Base-by-base conservation (phyloP, 2,797 vertebrate species). In the Brotula barbata region DNA sequence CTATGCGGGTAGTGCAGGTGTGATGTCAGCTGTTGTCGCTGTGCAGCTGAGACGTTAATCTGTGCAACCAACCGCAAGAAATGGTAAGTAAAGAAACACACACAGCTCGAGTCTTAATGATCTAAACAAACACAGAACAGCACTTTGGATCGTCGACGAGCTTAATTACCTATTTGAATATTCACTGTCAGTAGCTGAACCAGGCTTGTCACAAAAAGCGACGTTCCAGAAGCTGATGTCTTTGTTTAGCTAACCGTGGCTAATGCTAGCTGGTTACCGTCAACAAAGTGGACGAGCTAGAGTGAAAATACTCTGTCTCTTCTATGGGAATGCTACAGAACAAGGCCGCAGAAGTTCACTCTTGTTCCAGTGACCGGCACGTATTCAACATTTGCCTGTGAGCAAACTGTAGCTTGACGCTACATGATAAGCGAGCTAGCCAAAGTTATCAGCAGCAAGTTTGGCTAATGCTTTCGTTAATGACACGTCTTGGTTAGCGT, bases 11-110 rank as follows among this genome's bases (percentile, higher is more conserved):
- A 17, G 12, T 58, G 46, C 72, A 65, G 15, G 22, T 12, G 39
- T 85, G 83, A 81, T 33, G 54, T 72, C 81, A 47, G 57, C 75
- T 64, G 82, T 69, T 78, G 81, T 80, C 73, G 86, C 84, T 77
- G 88, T 87, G 90, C 89, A 75, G 86, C 73, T 85, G 80, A 89
- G 85, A 85, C 71, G 66, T 63, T 76, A 82, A 71, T 77, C 62
- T 64, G 80, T 64, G 68, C 78, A 75, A 68, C 69, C 83, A 82
- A 81, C 80, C 80, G 82, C 76, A 83, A 89, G 89, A 87, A 86
- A 92, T 92, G 92, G 92, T 92, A 85, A 92, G 91, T 89, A 78
- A 63, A 74, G 68, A 67, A 78, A 80, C 61, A 51, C 14, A 68
- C 1, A 58, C 36, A 48, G 59, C 44, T 74, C 37, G 3, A 14